These are phyloP conservation scores for Intellagama lesueurii DNA, from an alignment of 2,797 vertebrate species.

Conservation along the genomic window DNA sequence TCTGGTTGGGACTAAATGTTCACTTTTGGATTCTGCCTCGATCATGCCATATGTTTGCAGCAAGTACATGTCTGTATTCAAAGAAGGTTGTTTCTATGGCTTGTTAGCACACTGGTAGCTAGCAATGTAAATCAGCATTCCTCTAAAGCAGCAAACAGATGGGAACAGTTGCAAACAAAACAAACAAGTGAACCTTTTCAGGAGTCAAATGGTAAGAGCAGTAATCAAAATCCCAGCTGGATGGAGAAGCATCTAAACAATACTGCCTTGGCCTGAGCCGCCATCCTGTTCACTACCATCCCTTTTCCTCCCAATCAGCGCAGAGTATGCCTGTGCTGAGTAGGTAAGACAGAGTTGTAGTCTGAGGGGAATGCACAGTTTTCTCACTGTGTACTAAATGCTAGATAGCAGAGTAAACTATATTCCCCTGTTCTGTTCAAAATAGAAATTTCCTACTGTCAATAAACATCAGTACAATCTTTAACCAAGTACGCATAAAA, in stretches of 20 bases:
- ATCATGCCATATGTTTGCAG: constrained; percentile 35
- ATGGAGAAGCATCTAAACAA: not conserved
- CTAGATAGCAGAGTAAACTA: not conserved
- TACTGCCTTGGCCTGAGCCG: not conserved
- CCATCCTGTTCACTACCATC: not conserved
- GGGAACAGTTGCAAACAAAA: not conserved
- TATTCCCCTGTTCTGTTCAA: not conserved
- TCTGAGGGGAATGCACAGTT: not conserved
- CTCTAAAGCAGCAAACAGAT: rapidly evolving
- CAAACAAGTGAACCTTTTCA: not conserved
- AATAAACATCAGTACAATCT: not conserved
- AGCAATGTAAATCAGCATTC: not conserved
- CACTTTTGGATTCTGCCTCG: not conserved
- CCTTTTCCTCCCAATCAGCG: not conserved
- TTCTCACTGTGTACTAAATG: not conserved
- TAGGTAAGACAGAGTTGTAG: not conserved
- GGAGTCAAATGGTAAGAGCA: not conserved
- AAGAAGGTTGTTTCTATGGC: constrained; percentile 19
- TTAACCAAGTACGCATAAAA: not conserved
- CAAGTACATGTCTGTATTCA: not conserved
- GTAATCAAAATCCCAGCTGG: not conserved
- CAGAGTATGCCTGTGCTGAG: not conserved
- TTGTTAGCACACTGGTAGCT: not conserved
- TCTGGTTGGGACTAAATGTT: too few relatives aligned
- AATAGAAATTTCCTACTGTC: not conserved